phyloP scores from a whole-genome alignment of 2,888 invertebrate species.

The Lithophane socia region DNA sequence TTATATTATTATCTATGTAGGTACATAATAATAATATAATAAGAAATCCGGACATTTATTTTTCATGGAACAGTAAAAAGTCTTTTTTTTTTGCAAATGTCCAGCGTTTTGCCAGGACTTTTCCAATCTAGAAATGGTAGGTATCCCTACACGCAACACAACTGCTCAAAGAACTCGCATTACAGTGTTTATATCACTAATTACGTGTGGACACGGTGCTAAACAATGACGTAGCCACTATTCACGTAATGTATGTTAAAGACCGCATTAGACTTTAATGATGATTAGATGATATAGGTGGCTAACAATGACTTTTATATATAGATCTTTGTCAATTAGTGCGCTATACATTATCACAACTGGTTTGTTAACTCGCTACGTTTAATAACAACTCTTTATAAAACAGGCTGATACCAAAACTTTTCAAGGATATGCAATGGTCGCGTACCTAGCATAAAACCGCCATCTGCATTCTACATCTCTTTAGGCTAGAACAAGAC shows the following conservation, averaged over 20 bases:
- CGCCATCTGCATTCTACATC: neutral
- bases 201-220: conserved; percentile 42
- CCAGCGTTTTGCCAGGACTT: neutral
- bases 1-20: too few species aligned
- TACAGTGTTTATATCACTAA: conserved; percentile 43
- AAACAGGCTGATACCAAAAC: neutral
- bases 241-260: conserved; percentile 45
- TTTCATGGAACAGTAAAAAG: too few species aligned
- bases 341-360: neutral
- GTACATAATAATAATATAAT: too few species aligned
- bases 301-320: conserved; percentile 8
- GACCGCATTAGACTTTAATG: conserved; percentile 21
- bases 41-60: too few species aligned
- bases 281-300: conserved; percentile 27
- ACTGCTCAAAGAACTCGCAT: conserved; percentile 23
- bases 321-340: neutral
- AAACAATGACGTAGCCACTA: conserved; percentile 34
- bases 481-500: conserved; percentile 39
- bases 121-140: neutral
- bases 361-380: neutral
- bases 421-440: neutral
- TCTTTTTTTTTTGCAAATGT: neutral
- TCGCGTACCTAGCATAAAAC: neutral
- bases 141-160: neutral
- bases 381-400: neutral